Evolutionary conservation across 2,113 vertebrate species (phyloP).

Genomic region (Eurypyga helias): DNA sequence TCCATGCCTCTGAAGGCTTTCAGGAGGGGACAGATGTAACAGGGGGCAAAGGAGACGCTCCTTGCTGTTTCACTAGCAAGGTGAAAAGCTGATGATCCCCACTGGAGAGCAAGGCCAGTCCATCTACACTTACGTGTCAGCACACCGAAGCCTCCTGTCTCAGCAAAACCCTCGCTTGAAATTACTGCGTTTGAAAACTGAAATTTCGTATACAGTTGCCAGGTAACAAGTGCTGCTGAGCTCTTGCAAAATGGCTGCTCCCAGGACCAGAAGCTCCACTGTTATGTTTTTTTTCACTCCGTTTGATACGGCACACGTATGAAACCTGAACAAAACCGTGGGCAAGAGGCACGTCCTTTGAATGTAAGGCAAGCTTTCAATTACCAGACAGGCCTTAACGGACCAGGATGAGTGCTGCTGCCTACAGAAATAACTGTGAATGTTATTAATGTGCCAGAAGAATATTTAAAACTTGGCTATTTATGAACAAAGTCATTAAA

Average conservation of each 20-base stretch:
- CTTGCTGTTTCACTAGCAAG: background rate
- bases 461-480: background rate
- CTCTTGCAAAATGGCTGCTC: slow-evolving; percentile 45
- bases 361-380: background rate
- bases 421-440: background rate
- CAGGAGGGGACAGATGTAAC: background rate
- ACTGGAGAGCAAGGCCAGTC: background rate
- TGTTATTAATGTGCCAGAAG: background rate
- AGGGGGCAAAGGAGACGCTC: background rate
- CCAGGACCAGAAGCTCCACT: background rate
- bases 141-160: background rate
- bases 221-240: slow-evolving; percentile 53
- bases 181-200: background rate
- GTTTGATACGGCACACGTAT: background rate
- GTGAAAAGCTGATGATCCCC: fast-evolving
- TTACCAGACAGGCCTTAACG: background rate
- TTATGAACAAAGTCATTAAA: background rate
- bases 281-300: too few relatives aligned
- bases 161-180: background rate
- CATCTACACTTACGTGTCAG: background rate
- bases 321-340: background rate
- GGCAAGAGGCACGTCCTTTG: background rate
- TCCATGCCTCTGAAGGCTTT: background rate
- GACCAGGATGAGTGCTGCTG: background rate
- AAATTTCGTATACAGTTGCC: slow-evolving; percentile 34